A percentile compares a stretch with the other conserved stretches of the same genome.
Evolutionary conservation across 2,888 invertebrate genomes (phyloP).

Genomic region (Drosophila mercatorum): DNA sequence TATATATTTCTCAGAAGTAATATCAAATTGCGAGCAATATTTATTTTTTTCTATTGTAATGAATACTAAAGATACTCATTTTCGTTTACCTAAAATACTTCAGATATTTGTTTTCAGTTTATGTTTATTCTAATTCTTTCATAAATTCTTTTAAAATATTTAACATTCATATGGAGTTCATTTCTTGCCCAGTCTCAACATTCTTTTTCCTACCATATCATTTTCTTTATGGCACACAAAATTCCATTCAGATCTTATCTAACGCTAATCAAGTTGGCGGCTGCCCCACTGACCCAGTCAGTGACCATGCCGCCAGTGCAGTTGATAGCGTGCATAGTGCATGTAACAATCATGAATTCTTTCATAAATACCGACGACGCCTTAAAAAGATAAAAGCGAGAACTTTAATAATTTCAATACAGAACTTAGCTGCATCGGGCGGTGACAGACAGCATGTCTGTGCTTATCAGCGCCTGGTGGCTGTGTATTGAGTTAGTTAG

Average conservation of each 20-base stretch:
- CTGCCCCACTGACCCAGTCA: constrained; percentile 56
- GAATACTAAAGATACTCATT: neutral
- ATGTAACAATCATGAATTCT: constrained; percentile 34
- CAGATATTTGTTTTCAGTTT: neutral
- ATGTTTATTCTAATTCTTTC: too few relatives aligned
- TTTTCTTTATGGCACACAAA: constrained; percentile 12
- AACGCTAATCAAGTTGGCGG: constrained; percentile 21
- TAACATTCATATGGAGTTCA: neutral
- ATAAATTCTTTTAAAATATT: neutral
- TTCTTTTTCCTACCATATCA: neutral
- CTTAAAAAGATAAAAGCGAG: constrained; percentile 38
- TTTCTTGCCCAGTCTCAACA: neutral
- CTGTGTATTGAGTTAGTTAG: constrained; percentile 52
- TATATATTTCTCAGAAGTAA: too few relatives aligned
- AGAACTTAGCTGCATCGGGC: constrained; percentile 11
- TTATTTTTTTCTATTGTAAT: too few relatives aligned
- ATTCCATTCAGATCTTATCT: constrained; percentile 33
- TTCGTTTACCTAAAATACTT: too few relatives aligned
- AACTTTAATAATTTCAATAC: constrained; percentile 26
- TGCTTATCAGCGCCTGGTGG: constrained; percentile 36
- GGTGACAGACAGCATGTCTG: constrained; percentile 9
- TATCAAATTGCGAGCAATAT: too few relatives aligned
- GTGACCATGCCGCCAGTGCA: constrained; percentile 9
- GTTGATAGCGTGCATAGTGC: constrained; percentile 36
- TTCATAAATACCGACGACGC: constrained; percentile 51